A percentile compares a stretch with the other conserved stretches of the same genome.
Evolutionary conservation across 2,797 vertebrate genomes (phyloP).

Genomic region (Liparis tanakae): DNA sequence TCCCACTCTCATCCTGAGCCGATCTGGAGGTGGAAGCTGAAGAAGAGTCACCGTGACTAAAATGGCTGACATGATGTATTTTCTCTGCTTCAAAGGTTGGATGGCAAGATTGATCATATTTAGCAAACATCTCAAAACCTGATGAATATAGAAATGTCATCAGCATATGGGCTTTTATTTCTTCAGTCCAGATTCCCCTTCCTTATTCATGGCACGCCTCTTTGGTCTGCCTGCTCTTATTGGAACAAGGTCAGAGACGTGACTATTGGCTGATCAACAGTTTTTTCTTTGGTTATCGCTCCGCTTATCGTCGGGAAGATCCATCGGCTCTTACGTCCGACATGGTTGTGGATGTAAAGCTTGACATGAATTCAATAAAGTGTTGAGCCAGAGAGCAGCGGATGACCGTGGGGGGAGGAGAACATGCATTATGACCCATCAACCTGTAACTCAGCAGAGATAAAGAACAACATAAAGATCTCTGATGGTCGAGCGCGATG

Average conservation of each 20-base stretch:
- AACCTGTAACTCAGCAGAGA: constrained; percentile 42
- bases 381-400: constrained; percentile 14
- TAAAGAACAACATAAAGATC: constrained; percentile 22
- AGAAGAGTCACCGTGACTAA: constrained; percentile 11
- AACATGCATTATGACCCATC: constrained; percentile 26
- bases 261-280: neutral
- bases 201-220: neutral
- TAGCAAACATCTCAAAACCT: constrained; percentile 45
- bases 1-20: constrained; percentile 22
- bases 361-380: constrained; percentile 39
- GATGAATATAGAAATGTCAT: constrained; percentile 52
- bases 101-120: constrained; percentile 52
- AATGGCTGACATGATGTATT: constrained; percentile 17
- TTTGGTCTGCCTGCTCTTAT: constrained; percentile 5
- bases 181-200: neutral
- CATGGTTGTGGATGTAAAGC: constrained; percentile 40
- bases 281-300: neutral
- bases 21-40: constrained; percentile 7
- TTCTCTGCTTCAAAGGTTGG: constrained; percentile 2
- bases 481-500: constrained; percentile 37
- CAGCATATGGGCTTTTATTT: constrained; percentile 35
- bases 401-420: constrained; percentile 10
- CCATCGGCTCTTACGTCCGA: constrained; percentile 16
- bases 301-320: constrained; percentile 20
- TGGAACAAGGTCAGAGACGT: constrained; percentile 22